A percentile compares a stretch with the other conserved stretches of the same genome.
phyloP scores from a whole-genome alignment of 37 sponge, comb jelly and placozoan species.

The Geodia barretti region DNA sequence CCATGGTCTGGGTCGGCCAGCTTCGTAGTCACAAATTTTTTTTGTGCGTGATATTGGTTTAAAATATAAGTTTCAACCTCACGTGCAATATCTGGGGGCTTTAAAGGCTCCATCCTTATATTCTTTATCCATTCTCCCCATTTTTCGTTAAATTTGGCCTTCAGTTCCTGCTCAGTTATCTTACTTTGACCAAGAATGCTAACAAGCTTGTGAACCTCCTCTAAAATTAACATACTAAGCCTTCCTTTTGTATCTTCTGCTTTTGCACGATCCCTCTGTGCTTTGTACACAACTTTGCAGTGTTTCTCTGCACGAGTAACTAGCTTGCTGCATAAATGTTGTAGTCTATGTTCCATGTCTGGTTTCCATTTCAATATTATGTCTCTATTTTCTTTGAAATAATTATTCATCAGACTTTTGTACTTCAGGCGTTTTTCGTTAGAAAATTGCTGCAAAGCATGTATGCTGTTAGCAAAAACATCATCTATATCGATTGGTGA shows the following conservation, averaged over 20 bases:
- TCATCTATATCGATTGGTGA: background rate
- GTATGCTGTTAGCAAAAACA: background rate
- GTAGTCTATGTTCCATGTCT: background rate
- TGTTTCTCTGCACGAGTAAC: background rate
- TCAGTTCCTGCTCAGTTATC: background rate
- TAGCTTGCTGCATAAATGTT: background rate
- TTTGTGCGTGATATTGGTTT: background rate
- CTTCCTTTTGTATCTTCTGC: background rate
- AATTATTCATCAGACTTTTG: background rate
- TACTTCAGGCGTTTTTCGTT: background rate
- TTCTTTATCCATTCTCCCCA: slow-evolving; percentile 8
- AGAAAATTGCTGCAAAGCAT: background rate
- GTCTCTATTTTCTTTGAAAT: background rate
- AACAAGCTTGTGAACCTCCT: background rate
- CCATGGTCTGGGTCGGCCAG: background rate
- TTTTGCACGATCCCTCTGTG: background rate
- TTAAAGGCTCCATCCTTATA: background rate
- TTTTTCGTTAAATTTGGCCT: background rate
- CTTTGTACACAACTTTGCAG: background rate
- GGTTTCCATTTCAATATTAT: background rate
- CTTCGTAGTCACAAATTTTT: background rate
- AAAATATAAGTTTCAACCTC: background rate
- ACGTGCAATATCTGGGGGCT: background rate
- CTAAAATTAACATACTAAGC: background rate
- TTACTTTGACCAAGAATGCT: too few relatives aligned